These are phyloP conservation scores for Parasteatoda tepidariorum DNA, from an alignment of 1,140 invertebrate species.

Conservation along the genomic window DNA sequence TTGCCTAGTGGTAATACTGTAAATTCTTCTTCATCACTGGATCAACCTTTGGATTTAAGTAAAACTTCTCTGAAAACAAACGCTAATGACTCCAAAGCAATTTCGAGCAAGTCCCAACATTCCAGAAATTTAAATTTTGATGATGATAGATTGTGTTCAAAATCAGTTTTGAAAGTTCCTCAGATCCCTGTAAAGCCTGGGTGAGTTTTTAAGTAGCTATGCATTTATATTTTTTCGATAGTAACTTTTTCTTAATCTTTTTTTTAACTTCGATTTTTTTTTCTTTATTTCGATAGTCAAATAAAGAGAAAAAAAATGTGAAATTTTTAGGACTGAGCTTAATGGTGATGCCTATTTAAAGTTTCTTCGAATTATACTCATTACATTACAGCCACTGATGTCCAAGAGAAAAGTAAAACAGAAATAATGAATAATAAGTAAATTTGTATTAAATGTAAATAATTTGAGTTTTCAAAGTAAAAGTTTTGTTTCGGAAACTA, in stretches of 20 bases:
- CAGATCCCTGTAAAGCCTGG: conserved; percentile 66
- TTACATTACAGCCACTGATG: too few species aligned
- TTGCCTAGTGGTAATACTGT: conserved; percentile 32
- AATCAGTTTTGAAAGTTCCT: conserved; percentile 67
- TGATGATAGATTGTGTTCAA: conserved; percentile 53
- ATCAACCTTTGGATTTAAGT: conserved; percentile 66
- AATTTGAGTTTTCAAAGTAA: too few species aligned
- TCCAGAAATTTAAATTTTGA: conserved; percentile 39
- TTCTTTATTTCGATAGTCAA: too few species aligned
- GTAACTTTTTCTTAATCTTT: neutral
- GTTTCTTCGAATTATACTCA: too few species aligned
- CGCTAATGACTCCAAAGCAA: conserved; percentile 72
- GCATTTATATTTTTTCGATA: conserved; percentile 62
- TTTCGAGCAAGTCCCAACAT: conserved; percentile 72
- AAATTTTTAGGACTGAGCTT: too few species aligned
- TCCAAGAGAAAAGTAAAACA: too few species aligned
- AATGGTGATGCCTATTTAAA: too few species aligned
- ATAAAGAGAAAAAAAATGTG: too few species aligned
- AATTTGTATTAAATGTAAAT: too few species aligned
- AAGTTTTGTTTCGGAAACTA: too few species aligned
- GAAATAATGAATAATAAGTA: too few species aligned
- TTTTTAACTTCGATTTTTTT: neutral
- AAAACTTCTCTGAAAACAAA: conserved; percentile 69
- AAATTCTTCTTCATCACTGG: conserved; percentile 51
- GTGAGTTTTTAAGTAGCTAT: conserved; percentile 57